Conservation (phyloP, 2,888 invertebrate genomes). For the Eupeodes luniger region DNA sequence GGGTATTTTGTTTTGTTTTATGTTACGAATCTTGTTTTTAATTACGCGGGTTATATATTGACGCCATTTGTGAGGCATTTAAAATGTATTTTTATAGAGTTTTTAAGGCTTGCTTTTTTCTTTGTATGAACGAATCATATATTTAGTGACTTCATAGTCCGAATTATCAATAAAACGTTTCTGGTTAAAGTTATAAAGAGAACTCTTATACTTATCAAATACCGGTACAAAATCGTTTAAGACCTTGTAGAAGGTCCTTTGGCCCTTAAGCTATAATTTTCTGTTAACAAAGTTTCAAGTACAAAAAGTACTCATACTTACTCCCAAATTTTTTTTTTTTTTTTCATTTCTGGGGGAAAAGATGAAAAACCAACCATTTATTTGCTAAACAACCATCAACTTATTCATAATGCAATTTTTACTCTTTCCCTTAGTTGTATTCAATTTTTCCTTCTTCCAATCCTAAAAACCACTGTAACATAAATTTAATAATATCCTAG, state of each 20-base stretch:
- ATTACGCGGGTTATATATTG: slow-evolving; percentile 5
- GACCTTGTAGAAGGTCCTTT: not conserved
- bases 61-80: not conserved
- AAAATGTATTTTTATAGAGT: no score
- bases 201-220: no score
- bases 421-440: no score
- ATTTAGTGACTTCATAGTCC: no score
- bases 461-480: slow-evolving; percentile 14
- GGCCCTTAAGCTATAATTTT: not conserved
- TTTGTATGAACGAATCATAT: no score
- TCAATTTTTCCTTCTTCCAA: not conserved
- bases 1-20: slow-evolving; percentile 19
- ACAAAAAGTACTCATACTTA: not conserved
- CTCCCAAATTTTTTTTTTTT: not conserved
- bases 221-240: no score
- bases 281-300: not conserved
- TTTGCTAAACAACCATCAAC: slow-evolving; percentile 14
- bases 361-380: slow-evolving; percentile 10
- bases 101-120: no score
- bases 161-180: no score
- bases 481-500: slow-evolving; percentile 53
- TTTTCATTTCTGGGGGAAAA: not conserved
- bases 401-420: slow-evolving; percentile 16
- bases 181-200: no score
- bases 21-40: slow-evolving; percentile 9